These are phyloP conservation scores for Ameiurus melas DNA, from an alignment of 2,113 vertebrate genomes.

Conservation along the genomic window DNA sequence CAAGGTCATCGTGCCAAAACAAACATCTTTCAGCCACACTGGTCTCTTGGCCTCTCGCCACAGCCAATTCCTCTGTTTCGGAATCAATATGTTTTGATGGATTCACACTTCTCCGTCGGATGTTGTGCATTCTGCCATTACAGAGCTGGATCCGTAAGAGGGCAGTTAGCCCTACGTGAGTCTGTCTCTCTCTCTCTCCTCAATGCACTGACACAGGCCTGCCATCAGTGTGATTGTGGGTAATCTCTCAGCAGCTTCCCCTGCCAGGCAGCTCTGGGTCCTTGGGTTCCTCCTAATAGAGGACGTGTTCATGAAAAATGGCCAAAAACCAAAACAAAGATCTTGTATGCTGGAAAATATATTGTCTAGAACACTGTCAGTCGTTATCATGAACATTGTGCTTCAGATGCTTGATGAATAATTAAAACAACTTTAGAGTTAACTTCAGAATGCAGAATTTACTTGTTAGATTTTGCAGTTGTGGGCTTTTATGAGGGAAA, in stretches of 20 bases:
- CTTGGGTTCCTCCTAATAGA: conserved; percentile 69
- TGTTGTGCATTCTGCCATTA: conserved; percentile 79
- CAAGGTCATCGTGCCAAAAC: conserved; percentile 74
- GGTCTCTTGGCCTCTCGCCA: conserved; percentile 66
- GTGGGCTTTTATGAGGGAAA: background rate
- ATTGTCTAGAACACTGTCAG: background rate
- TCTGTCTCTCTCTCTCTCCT: conserved; percentile 63
- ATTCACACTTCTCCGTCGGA: conserved; percentile 75
- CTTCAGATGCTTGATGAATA: background rate
- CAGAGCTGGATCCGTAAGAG: conserved; percentile 58
- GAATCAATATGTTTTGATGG: conserved; percentile 83
- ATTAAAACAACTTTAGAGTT: background rate
- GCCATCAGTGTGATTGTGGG: conserved; percentile 76
- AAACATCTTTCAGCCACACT: conserved; percentile 77
- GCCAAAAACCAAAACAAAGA: conserved; percentile 27
- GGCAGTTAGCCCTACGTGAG: conserved; percentile 80
- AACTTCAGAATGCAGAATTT: background rate
- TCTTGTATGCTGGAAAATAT: background rate
- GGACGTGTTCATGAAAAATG: conserved; percentile 12
- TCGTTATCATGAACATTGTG: background rate
- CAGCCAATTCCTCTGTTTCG: conserved; percentile 75
- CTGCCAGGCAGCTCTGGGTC: conserved; percentile 69
- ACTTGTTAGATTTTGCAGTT: background rate
- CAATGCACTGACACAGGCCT: conserved; percentile 53
- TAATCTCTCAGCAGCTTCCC: conserved; percentile 75